A percentile compares a stretch with the other conserved stretches of the same genome.
phyloP scores from a whole-genome alignment of 2,113 vertebrate species.

The Nesospiza acunhae region DNA sequence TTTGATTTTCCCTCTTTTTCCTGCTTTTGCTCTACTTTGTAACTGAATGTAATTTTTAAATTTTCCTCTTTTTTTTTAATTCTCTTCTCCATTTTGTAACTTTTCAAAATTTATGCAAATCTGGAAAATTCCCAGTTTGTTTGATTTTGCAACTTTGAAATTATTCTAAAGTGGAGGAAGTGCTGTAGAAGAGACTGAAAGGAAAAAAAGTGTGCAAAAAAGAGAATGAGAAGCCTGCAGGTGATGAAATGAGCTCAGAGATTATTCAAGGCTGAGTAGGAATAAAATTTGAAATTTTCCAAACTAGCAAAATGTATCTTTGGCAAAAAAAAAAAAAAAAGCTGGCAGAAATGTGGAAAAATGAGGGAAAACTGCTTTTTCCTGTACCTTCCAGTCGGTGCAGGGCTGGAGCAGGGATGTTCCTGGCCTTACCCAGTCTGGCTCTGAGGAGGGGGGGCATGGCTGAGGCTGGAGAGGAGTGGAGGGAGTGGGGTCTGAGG shows the following conservation, averaged over 20 bases:
- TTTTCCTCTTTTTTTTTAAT: not conserved
- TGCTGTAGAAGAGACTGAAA: not conserved
- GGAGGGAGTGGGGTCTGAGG: not conserved
- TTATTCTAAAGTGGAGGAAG: not conserved
- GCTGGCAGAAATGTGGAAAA: not conserved
- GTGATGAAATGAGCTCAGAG: not conserved
- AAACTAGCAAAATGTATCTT: not conserved
- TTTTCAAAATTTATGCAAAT: not conserved
- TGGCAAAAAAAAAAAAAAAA: not conserved
- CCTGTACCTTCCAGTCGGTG: not conserved
- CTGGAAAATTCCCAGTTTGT: not conserved
- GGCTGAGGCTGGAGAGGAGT: not conserved
- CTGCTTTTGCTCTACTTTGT: not conserved
- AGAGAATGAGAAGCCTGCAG: not conserved
- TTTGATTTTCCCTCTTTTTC: not conserved
- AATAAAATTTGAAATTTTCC: not conserved
- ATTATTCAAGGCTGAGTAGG: not conserved
- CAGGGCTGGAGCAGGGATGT: not conserved
- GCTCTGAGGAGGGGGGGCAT: not conserved
- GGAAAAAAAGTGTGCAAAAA: accelerated
- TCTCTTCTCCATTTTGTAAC: not conserved
- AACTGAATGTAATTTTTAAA: not conserved
- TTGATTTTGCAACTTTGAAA: not conserved
- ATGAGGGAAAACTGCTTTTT: not conserved
- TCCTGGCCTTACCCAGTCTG: not conserved